Percentiles rank a stretch among this genome's conserved stretches.
phyloP scores from a whole-genome alignment of 2,113 vertebrate species.

The Seriola aureovittata region DNA sequence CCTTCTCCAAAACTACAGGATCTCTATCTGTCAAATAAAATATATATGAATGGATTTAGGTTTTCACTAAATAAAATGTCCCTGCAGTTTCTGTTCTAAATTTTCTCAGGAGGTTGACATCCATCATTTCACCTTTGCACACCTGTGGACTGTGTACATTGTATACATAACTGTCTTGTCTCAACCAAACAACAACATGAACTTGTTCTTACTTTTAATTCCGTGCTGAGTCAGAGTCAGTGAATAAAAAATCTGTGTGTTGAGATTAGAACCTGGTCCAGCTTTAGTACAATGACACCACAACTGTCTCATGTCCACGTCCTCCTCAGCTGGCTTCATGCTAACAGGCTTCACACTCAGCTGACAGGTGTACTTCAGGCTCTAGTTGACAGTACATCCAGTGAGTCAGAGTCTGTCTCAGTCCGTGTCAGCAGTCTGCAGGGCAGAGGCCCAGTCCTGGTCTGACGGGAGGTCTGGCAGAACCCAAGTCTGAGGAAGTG shows the following conservation, averaged over 20 bases:
- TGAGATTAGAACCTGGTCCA: background rate
- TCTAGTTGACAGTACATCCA: background rate
- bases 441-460: slow-evolving; percentile 89
- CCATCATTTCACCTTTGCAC: too few relatives aligned
- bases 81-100: background rate
- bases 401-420: background rate
- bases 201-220: too few relatives aligned
- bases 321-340: background rate
- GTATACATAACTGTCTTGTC: too few relatives aligned
- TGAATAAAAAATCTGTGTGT: background rate
- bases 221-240: background rate
- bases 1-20: too few relatives aligned
- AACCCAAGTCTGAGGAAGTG: slow-evolving; percentile 92
- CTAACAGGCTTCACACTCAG: background rate
- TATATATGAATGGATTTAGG: background rate
- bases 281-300: too few relatives aligned
- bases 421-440: slow-evolving; percentile 73
- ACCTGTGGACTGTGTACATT: background rate
- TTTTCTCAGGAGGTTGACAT: background rate
- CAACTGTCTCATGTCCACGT: background rate
- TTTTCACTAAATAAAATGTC: background rate
- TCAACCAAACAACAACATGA: too few relatives aligned
- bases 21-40: background rate
- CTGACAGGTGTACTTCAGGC: background rate
- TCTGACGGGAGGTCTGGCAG: slow-evolving; percentile 88